Percentiles rank a stretch among this genome's conserved stretches.
Conservation (phyloP, 2,888 invertebrate genomes). For the Platypus cylindrus region DNA sequence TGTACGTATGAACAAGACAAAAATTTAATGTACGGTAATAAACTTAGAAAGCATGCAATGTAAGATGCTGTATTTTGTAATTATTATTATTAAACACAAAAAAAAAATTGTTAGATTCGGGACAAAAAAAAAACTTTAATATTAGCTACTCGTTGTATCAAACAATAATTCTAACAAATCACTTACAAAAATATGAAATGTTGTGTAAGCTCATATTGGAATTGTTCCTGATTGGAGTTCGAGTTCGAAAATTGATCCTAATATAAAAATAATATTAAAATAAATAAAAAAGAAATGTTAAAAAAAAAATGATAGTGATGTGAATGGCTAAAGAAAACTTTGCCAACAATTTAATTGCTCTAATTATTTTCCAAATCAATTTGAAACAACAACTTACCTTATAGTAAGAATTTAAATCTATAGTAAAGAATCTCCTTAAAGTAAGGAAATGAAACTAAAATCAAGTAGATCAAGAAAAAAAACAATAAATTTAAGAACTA, state of each 20-base stretch:
- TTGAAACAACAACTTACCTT: too few species aligned
- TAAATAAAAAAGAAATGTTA: neutral
- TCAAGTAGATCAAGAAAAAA: too few species aligned
- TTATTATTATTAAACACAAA: too few species aligned
- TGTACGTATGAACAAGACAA: constrained; percentile 4
- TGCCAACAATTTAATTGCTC: too few species aligned
- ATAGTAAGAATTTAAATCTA: too few species aligned
- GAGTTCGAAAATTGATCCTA: constrained; percentile 24
- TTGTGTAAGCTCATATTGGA: constrained; percentile 19
- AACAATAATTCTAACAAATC: constrained; percentile 12
- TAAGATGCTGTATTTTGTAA: constrained; percentile 26
- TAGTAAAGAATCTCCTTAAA: too few species aligned
- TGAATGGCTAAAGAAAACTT: too few species aligned
- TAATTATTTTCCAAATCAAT: too few species aligned
- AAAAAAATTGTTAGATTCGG: constrained; percentile 9
- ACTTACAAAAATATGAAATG: constrained; percentile 29
- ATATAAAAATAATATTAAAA: constrained; percentile 11
- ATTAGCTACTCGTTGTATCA: too few species aligned
- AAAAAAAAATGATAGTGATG: neutral
- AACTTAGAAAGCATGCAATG: constrained; percentile 17
- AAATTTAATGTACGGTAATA: constrained; percentile 7
- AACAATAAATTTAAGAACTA: too few species aligned
- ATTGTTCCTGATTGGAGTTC: constrained; percentile 20
- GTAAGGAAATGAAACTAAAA: too few species aligned
- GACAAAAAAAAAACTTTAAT: too few species aligned